phyloP scores from a whole-genome alignment of 1,140 invertebrate genomes.

The Megalopta genalis region DNA sequence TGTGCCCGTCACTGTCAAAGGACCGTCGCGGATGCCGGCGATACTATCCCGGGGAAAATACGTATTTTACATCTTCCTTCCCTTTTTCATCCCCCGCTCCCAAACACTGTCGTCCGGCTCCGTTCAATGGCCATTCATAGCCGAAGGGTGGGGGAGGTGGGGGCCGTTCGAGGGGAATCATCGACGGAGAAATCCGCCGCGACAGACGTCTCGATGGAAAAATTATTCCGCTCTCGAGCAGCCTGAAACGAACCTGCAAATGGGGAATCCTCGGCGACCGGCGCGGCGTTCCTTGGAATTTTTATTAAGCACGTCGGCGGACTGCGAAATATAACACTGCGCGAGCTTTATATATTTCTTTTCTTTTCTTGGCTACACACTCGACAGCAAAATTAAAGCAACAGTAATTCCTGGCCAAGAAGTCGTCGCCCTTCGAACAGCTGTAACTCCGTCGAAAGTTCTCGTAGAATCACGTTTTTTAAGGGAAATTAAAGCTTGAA shows the following conservation, averaged over 20 bases:
- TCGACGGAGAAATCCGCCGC: constrained; percentile 5
- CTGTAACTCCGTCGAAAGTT: too few species aligned
- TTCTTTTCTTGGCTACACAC: too few species aligned
- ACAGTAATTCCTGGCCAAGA: too few species aligned
- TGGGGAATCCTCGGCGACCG: constrained; percentile 5
- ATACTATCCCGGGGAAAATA: constrained; percentile 10
- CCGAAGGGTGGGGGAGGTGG: too few species aligned
- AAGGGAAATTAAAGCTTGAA: too few species aligned
- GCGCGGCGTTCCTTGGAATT: constrained; percentile 8
- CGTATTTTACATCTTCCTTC: constrained; percentile 41
- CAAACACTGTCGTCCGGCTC: constrained; percentile 26
- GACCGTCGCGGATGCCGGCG: neutral
- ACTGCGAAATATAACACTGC: neutral
- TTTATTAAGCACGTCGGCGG: constrained; percentile 19
- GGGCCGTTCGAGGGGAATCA: neutral
- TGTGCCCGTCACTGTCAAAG: constrained; percentile 35
- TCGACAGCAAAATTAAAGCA: too few species aligned
- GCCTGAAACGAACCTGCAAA: constrained; percentile 21
- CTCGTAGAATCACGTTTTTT: too few species aligned
- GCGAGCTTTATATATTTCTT: too few species aligned
- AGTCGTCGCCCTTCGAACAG: too few species aligned
- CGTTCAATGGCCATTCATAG: constrained; percentile 41
- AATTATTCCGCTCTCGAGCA: constrained; percentile 44
- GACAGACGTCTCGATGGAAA: constrained; percentile 47
- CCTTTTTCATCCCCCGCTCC: neutral